Percentiles rank a stretch among this genome's conserved stretches.
Conservation (phyloP, 1,140 invertebrate genomes). For the Drosophila paulistorum region DNA sequence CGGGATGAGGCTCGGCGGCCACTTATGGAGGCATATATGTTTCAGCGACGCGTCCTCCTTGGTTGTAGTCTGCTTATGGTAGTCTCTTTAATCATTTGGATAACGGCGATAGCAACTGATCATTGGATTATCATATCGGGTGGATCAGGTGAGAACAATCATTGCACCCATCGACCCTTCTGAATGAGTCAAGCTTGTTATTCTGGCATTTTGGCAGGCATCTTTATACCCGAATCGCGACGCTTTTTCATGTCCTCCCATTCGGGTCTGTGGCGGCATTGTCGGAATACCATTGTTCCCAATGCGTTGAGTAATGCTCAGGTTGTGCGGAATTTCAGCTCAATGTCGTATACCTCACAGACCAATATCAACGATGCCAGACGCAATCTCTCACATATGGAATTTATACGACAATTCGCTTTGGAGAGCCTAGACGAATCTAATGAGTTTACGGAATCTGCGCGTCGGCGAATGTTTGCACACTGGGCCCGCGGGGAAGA, state of each 20-base stretch:
- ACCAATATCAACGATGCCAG: slow-evolving; percentile 63
- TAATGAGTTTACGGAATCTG: slow-evolving; percentile 72
- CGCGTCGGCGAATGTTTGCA: slow-evolving; percentile 78
- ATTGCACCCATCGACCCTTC: neutral
- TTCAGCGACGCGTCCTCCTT: slow-evolving; percentile 88
- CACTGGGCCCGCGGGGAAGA: slow-evolving; percentile 77
- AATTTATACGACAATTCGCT: slow-evolving; percentile 68
- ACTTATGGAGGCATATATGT: slow-evolving; percentile 85
- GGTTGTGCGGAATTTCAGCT: slow-evolving; percentile 77
- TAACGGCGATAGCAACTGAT: slow-evolving; percentile 89
- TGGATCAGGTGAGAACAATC: slow-evolving; percentile 71
- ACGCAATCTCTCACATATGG: slow-evolving; percentile 58
- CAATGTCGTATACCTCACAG: slow-evolving; percentile 68
- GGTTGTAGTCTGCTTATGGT: slow-evolving; percentile 88
- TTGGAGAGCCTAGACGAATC: slow-evolving; percentile 45
- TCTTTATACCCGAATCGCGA: slow-evolving; percentile 84
- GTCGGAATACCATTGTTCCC: slow-evolving; percentile 82
- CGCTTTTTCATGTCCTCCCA: slow-evolving; percentile 86
- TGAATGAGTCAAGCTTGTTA: slow-evolving; percentile 35
- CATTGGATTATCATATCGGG: slow-evolving; percentile 89
- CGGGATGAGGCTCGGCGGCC: slow-evolving; percentile 84
- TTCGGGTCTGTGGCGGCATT: slow-evolving; percentile 89
- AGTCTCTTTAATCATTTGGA: slow-evolving; percentile 88
- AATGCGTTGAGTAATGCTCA: slow-evolving; percentile 65
- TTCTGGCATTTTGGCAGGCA: slow-evolving; percentile 83